phyloP scores from a whole-genome alignment of 1,140 invertebrate genomes.

The Arctopsyche grandis region DNA sequence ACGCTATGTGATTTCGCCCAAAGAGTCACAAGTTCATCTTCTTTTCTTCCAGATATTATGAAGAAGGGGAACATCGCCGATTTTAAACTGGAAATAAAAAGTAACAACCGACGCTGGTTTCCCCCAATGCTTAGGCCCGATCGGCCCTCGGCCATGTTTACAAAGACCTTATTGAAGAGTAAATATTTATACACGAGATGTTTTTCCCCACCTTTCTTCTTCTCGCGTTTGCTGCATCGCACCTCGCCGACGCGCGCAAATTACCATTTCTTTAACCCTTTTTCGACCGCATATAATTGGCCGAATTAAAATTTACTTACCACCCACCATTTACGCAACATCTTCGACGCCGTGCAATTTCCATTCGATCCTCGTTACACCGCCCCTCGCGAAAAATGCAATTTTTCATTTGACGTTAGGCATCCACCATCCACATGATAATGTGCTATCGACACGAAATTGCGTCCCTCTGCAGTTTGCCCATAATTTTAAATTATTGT shows the following conservation, averaged over 20 bases:
- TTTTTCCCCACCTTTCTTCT: slow-evolving; percentile 8
- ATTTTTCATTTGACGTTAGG: no score
- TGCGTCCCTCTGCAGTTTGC: no score
- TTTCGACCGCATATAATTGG: slow-evolving; percentile 31
- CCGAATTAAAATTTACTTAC: slow-evolving; percentile 28
- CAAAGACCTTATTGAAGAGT: slow-evolving; percentile 40
- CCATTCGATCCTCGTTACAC: neutral
- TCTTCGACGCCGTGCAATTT: neutral
- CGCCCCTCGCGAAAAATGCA: no score
- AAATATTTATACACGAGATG: slow-evolving; percentile 40
- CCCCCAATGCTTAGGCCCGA: slow-evolving; percentile 23
- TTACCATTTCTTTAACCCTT: slow-evolving; percentile 10
- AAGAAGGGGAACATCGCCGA: no score
- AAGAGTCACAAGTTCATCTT: no score
- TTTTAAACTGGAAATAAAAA: no score
- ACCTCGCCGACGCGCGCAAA: neutral
- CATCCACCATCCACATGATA: no score
- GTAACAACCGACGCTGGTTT: neutral
- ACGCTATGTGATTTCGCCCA: no score
- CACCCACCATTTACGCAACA: neutral
- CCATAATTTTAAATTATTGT: no score
- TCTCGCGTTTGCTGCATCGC: neutral
- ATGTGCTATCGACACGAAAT: no score
- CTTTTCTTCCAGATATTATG: no score
- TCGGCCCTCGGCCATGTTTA: slow-evolving; percentile 38